Conservation (phyloP, 1,140 invertebrate species). For the Neotoxoptera formosana region DNA sequence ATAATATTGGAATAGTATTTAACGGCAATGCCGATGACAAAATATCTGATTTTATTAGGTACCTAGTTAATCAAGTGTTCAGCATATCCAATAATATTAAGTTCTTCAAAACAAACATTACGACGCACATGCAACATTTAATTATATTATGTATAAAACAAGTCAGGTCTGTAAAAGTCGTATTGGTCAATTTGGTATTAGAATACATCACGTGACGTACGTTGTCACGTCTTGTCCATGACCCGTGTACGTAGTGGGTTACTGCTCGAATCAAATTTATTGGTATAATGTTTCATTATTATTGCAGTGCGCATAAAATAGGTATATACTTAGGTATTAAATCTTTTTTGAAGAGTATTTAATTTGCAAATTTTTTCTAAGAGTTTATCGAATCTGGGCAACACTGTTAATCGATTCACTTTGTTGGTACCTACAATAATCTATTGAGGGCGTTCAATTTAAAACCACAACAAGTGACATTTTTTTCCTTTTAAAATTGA, state of each 20-base stretch:
- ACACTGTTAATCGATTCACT: background rate
- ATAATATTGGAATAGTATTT: background rate
- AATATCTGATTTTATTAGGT: background rate
- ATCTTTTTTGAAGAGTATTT: background rate
- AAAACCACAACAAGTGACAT: background rate
- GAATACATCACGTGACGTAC: background rate
- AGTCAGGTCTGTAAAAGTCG: background rate
- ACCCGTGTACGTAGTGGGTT: background rate
- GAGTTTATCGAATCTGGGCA: background rate
- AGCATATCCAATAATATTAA: background rate
- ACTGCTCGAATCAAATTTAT: background rate
- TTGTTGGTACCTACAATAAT: background rate
- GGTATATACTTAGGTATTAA: background rate
- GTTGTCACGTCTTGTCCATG: background rate
- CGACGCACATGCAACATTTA: background rate
- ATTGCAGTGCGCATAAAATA: too few relatives aligned
- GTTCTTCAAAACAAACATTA: background rate
- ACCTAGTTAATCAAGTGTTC: too few relatives aligned
- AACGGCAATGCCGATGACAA: background rate
- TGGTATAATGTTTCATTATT: background rate
- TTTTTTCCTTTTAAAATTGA: background rate
- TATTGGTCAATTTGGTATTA: background rate
- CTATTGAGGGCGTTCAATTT: background rate
- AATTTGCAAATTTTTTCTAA: background rate
- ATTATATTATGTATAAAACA: background rate